Percentiles rank a stretch among this genome's conserved stretches.
These are phyloP conservation scores for Pocillopora damicornis DNA, from an alignment of 64 coral and sea anemone species.

Conservation along the genomic window DNA sequence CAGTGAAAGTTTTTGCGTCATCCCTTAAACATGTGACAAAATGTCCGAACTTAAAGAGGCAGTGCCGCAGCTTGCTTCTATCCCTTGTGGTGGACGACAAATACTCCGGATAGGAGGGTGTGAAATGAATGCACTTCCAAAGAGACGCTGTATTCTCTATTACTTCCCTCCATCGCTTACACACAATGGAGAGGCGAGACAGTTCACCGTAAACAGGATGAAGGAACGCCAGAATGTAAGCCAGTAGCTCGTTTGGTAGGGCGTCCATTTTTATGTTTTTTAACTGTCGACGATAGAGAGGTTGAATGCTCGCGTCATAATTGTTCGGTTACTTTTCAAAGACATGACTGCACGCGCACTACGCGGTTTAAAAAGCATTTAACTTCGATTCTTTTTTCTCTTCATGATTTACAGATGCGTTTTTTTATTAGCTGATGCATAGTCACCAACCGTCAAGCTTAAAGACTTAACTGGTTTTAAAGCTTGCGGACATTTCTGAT, in stretches of 20 bases:
- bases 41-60: slow-evolving; percentile 26
- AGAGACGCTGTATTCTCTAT: slow-evolving; percentile 26
- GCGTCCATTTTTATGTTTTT: background rate
- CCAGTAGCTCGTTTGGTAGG: slow-evolving; percentile 16
- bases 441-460: too few species aligned
- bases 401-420: too few species aligned
- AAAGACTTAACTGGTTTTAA: too few species aligned
- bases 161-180: slow-evolving; percentile 28
- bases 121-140: slow-evolving; percentile 37
- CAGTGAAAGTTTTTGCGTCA: slow-evolving; percentile 18
- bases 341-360: background rate
- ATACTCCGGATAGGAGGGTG: background rate
- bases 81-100: background rate
- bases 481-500: too few species aligned
- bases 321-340: background rate
- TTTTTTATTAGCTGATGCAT: too few species aligned
- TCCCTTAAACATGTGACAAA: slow-evolving; percentile 28
- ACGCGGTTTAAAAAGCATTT: too few species aligned
- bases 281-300: background rate
- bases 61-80: slow-evolving; percentile 6
- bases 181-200: background rate
- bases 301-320: background rate
- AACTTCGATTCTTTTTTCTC: too few species aligned
- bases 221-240: slow-evolving; percentile 15
- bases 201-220: slow-evolving; percentile 25